Conservation (phyloP, 2,888 invertebrate species). For the Gortyna flavago region DNA sequence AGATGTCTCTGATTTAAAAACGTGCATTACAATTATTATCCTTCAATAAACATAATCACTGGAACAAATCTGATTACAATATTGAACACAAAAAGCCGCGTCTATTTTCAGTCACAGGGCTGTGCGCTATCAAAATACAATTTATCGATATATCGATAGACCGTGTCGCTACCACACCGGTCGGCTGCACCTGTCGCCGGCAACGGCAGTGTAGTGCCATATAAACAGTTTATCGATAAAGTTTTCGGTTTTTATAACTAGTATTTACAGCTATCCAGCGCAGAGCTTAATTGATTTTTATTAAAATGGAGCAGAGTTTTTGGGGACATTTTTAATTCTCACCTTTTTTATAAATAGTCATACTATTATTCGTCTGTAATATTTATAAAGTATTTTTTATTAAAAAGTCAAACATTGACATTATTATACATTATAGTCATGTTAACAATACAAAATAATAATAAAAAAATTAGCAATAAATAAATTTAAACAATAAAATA, state of each 20-base stretch:
- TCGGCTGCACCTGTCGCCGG: constrained; percentile 83
- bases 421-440: background rate
- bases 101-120: constrained; percentile 69
- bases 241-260: constrained; percentile 57
- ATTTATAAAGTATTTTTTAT: background rate
- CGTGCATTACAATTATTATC: background rate
- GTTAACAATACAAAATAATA: background rate
- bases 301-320: constrained; percentile 33
- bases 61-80: constrained; percentile 17
- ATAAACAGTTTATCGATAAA: constrained; percentile 73
- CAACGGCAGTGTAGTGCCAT: constrained; percentile 72
- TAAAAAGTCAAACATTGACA: background rate
- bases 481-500: background rate
- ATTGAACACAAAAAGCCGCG: constrained; percentile 45
- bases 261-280: constrained; percentile 47
- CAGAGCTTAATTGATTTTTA: constrained; percentile 39
- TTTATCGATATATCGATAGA: constrained; percentile 83
- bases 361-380: background rate
- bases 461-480: background rate
- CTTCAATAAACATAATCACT: background rate
- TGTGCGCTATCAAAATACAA: constrained; percentile 79
- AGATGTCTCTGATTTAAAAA: background rate
- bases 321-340: background rate
- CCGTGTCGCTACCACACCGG: constrained; percentile 69
- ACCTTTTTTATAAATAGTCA: background rate